Conservation (phyloP, 2,113 vertebrate species). For the Microcebus griseorufus region DNA sequence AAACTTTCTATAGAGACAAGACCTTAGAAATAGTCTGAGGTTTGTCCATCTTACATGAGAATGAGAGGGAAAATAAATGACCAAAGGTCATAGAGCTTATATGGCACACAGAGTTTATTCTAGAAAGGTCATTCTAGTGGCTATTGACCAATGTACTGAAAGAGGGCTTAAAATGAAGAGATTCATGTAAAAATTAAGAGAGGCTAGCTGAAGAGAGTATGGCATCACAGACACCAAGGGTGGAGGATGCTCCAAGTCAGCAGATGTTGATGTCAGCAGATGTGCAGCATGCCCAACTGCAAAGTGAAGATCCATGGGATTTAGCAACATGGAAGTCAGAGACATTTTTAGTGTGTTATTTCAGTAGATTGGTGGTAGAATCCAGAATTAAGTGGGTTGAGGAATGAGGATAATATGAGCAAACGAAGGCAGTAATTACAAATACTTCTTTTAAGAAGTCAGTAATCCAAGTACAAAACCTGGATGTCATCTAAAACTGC, state of each 20-base stretch:
- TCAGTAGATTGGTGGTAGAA: neutral
- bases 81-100: neutral
- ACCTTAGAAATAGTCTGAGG: neutral
- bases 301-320: neutral
- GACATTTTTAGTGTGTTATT: neutral
- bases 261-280: too few relatives aligned
- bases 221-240: fast-evolving
- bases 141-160: neutral
- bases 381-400: neutral
- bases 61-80: neutral
- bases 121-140: neutral
- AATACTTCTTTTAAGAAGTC: neutral
- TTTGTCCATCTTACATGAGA: neutral
- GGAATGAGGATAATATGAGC: neutral
- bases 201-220: fast-evolving
- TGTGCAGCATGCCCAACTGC: neutral
- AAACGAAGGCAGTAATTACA: neutral
- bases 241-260: neutral
- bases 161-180: neutral
- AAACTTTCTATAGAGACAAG: neutral
- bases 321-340: neutral
- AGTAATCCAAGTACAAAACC: neutral
- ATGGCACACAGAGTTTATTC: neutral
- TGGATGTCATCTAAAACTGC: neutral
- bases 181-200: neutral